These are phyloP conservation scores for Oscheius sp. DNA, from an alignment of 1,140 invertebrate genomes.

Conservation along the genomic window DNA sequence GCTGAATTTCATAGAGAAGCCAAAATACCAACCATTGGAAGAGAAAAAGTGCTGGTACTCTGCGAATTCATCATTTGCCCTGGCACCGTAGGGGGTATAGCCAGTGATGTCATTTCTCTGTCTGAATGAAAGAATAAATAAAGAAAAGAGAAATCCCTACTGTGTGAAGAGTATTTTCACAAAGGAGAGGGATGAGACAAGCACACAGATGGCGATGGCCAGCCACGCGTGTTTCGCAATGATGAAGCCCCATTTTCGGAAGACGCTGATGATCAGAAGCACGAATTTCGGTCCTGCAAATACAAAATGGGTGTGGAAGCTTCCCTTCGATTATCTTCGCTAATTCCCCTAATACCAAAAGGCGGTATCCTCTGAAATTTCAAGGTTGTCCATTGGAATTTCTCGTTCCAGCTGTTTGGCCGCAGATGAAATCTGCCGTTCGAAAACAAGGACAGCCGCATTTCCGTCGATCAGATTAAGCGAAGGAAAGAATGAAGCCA, in stretches of 20 bases:
- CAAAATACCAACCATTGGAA: slow-evolving; percentile 37
- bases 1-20: not conserved
- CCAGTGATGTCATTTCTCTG: slow-evolving; percentile 58
- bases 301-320: too few relatives aligned
- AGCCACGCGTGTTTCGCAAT: slow-evolving; percentile 55
- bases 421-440: too few relatives aligned
- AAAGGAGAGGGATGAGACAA: slow-evolving; percentile 52
- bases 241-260: slow-evolving; percentile 54
- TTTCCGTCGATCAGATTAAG: too few relatives aligned
- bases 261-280: slow-evolving; percentile 49
- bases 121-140: slow-evolving; percentile 42
- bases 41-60: slow-evolving; percentile 54
- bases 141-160: slow-evolving; percentile 38
- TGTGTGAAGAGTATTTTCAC: slow-evolving; percentile 47
- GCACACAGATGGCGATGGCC: slow-evolving; percentile 55
- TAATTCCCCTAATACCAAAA: too few relatives aligned
- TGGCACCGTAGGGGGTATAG: slow-evolving; percentile 58
- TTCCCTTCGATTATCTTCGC: too few relatives aligned
- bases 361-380: too few relatives aligned
- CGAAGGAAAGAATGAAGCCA: too few relatives aligned
- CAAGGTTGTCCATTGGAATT: too few relatives aligned
- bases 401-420: too few relatives aligned
- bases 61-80: slow-evolving; percentile 52
- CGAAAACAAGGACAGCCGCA: too few relatives aligned
- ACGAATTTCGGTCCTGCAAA: slow-evolving; percentile 54